Conservation (phyloP, 1,140 invertebrate species). For the Drosophila asahinai region DNA sequence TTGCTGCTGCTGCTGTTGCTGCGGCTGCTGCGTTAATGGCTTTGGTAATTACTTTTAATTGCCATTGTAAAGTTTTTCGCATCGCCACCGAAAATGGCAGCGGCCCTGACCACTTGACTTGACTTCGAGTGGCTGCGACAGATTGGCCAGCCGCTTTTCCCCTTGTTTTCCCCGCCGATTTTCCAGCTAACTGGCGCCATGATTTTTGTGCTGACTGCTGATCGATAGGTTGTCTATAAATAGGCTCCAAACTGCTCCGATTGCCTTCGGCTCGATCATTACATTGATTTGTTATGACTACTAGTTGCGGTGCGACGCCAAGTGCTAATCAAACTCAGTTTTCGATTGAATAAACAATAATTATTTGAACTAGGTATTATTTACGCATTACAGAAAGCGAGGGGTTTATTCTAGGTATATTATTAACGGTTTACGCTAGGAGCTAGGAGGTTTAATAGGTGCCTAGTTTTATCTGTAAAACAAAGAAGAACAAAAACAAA, state of each 20-base stretch:
- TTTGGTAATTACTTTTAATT: constrained; percentile 82
- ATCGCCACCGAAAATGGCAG: constrained; percentile 75
- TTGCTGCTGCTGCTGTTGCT: constrained; percentile 19
- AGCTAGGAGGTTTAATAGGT: no score
- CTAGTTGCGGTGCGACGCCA: constrained; percentile 8
- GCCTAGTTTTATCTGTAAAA: no score
- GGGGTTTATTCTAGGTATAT: neutral
- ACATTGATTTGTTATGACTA: constrained; percentile 27
- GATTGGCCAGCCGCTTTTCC: constrained; percentile 26
- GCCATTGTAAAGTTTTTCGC: constrained; percentile 81
- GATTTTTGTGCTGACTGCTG: constrained; percentile 23
- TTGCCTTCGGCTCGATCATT: constrained; percentile 31
- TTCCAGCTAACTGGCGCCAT: constrained; percentile 50
- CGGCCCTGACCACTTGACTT: constrained; percentile 68
- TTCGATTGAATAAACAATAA: constrained; percentile 41
- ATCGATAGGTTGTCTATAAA: constrained; percentile 50
- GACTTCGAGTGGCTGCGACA: constrained; percentile 25
- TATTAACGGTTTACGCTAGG: neutral
- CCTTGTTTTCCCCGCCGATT: neutral
- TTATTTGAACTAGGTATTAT: constrained; percentile 22
- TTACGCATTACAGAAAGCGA: constrained; percentile 10
- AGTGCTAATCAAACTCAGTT: constrained; percentile 39
- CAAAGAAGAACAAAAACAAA: no score
- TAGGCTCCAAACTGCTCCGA: constrained; percentile 36
- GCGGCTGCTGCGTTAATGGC: constrained; percentile 71